phyloP scores from a whole-genome alignment of 2,888 invertebrate species.

The Agrypnus murinus region DNA sequence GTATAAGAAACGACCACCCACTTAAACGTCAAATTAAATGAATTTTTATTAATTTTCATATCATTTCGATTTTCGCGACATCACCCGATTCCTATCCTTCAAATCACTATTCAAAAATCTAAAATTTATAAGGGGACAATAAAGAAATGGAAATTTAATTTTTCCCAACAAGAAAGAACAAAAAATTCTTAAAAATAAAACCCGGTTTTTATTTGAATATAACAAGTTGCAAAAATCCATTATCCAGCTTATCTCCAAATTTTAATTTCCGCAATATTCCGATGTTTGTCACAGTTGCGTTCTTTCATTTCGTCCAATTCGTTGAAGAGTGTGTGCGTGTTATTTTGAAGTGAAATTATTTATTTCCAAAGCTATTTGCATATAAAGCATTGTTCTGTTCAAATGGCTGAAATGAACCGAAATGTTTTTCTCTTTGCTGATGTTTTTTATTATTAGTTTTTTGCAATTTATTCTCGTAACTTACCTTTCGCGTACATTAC shows the following conservation, averaged over 20 bases:
- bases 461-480: no score
- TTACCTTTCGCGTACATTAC: not conserved
- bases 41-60: constrained; percentile 10
- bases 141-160: not conserved
- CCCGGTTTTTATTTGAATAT: constrained; percentile 7
- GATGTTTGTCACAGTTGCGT: constrained; percentile 17
- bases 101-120: no score
- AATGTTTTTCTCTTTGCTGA: no score
- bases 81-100: no score
- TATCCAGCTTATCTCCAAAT: constrained; percentile 18
- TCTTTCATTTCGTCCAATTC: constrained; percentile 4
- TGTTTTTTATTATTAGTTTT: no score
- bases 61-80: not conserved
- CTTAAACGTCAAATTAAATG: constrained; percentile 10
- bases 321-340: not conserved
- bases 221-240: not conserved
- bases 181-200: constrained; percentile 2
- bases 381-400: no score
- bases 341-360: no score
- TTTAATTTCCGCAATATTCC: constrained; percentile 28
- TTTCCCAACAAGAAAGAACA: not conserved
- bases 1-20: not conserved
- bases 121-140: no score
- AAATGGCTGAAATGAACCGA: no score
- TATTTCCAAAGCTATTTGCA: no score